Conservation (phyloP, 2,113 vertebrate genomes). For the Cyprinus carpio region DNA sequence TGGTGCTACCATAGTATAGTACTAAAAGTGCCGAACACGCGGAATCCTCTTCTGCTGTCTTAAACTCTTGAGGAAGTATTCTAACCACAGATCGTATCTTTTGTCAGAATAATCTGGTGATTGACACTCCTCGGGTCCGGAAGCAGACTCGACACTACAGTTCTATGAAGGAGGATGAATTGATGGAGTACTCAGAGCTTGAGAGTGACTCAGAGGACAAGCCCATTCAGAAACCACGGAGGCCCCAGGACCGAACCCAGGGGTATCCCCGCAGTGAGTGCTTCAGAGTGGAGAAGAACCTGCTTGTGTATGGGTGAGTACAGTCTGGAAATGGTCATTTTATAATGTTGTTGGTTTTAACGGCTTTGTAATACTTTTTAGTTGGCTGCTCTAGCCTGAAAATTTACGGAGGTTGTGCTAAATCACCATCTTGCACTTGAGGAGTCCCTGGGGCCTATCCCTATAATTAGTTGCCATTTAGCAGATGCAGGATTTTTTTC, state of each 20-base stretch:
- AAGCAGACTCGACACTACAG: slow-evolving; percentile 97
- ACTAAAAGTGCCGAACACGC: background rate
- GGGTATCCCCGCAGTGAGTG: slow-evolving; percentile 96
- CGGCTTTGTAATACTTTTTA: background rate
- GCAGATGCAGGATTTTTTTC: background rate
- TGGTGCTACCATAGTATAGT: too few relatives aligned
- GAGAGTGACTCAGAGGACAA: slow-evolving; percentile 97
- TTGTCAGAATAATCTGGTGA: slow-evolving; percentile 93
- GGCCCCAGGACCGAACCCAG: slow-evolving; percentile 91
- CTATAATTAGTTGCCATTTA: slow-evolving; percentile 8
- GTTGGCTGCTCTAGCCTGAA: too few relatives aligned
- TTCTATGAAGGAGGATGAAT: slow-evolving; percentile 94
- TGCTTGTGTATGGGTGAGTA: slow-evolving; percentile 93
- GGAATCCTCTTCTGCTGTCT: background rate
- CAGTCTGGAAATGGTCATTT: slow-evolving; percentile 7
- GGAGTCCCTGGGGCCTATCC: background rate
- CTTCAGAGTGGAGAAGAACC: slow-evolving; percentile 97
- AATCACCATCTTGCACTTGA: background rate
- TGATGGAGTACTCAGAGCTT: slow-evolving; percentile 96
- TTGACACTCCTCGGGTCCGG: slow-evolving; percentile 93
- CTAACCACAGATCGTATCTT: slow-evolving; percentile 25
- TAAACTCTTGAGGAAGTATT: background rate
- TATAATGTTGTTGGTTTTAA: background rate
- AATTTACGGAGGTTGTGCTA: background rate
- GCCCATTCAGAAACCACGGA: slow-evolving; percentile 84